phyloP scores from a whole-genome alignment of 2,113 vertebrate genomes.

The Ellobius talpinus region DNA sequence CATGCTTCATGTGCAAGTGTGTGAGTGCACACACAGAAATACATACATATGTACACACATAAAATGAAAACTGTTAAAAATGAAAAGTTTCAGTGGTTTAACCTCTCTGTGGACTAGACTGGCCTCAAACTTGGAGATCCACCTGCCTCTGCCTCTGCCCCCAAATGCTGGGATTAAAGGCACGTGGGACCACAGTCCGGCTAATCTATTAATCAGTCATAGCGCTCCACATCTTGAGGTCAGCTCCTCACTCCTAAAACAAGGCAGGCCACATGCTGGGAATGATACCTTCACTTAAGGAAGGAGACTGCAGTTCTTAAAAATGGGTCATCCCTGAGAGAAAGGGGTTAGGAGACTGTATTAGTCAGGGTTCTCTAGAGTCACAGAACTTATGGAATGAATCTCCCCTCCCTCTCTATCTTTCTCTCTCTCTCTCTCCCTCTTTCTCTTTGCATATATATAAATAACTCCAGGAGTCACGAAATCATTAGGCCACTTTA shows the following conservation, averaged over 20 bases:
- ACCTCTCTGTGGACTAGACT: not conserved
- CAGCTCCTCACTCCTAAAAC: not conserved
- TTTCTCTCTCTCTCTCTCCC: no score
- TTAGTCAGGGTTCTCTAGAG: no score
- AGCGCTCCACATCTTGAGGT: not conserved
- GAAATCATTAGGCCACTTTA: slow-evolving; percentile 23
- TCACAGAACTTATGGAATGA: no score
- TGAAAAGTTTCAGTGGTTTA: not conserved
- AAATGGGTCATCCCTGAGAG: not conserved
- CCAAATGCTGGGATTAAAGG: no score
- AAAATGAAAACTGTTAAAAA: not conserved
- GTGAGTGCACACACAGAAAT: not conserved
- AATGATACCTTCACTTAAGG: not conserved
- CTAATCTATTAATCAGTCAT: not conserved
- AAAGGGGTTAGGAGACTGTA: slow-evolving; percentile 12
- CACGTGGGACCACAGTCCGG: no score
- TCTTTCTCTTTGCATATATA: no score
- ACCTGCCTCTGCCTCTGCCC: no score
- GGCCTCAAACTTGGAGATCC: no score
- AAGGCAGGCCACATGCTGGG: not conserved
- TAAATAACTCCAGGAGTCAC: not conserved
- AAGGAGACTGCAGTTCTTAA: not conserved
- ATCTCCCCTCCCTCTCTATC: no score
- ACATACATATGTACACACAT: not conserved
- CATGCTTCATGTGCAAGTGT: not conserved